Evolutionary conservation across 2,888 invertebrate species (phyloP).

Genomic region (Platycheirus rosarum): DNA sequence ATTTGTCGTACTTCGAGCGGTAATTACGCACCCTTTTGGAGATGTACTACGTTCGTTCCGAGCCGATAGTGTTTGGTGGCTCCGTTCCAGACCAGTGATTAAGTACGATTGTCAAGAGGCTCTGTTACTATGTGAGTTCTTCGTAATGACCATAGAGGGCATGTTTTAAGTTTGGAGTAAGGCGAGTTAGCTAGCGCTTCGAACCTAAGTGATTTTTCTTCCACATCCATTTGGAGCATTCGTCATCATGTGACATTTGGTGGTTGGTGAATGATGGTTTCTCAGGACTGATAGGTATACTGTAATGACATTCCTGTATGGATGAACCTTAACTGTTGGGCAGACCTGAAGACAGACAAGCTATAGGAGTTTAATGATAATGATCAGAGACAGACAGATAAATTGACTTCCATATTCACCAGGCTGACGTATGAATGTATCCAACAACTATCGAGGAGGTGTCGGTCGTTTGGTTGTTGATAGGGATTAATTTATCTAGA

Average conservation of each 20-base stretch:
- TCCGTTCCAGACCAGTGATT: slow-evolving; percentile 61
- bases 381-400: slow-evolving; percentile 60
- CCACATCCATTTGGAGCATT: slow-evolving; percentile 38
- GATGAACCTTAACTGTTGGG: slow-evolving; percentile 4
- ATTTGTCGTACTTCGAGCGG: slow-evolving; percentile 74
- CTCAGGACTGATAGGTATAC: slow-evolving; percentile 45
- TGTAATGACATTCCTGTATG: slow-evolving; percentile 43
- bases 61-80: slow-evolving; percentile 9
- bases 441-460: slow-evolving; percentile 4
- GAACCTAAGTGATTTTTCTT: slow-evolving; percentile 72
- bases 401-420: slow-evolving; percentile 72
- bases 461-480: slow-evolving; percentile 12
- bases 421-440: slow-evolving; percentile 26
- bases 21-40: slow-evolving; percentile 72
- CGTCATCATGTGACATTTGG: slow-evolving; percentile 66
- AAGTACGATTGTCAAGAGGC: slow-evolving; percentile 51
- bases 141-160: slow-evolving; percentile 13
- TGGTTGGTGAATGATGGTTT: slow-evolving; percentile 68
- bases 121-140: background rate
- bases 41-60: slow-evolving; percentile 40
- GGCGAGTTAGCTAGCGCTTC: background rate
- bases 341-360: slow-evolving; percentile 42
- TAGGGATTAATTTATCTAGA: slow-evolving; percentile 1
- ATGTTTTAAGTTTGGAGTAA: background rate
- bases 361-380: slow-evolving; percentile 61